Base-by-base conservation (phyloP, 2,113 vertebrate genomes). In the Pogonocichla stellata region DNA sequence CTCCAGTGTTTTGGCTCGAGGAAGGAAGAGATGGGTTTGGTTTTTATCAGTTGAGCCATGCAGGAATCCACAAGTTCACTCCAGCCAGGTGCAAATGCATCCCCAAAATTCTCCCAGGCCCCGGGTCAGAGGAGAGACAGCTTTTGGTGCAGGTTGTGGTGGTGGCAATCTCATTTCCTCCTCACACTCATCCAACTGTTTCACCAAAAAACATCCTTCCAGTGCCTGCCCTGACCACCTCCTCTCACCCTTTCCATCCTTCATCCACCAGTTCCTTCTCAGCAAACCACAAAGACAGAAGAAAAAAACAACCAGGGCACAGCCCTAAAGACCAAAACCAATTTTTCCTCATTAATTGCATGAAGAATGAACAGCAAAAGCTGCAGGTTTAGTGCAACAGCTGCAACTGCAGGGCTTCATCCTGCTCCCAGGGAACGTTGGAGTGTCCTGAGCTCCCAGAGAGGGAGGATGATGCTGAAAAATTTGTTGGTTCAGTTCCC, bases 1-100 rank as follows among this genome's bases (percentile, higher is more conserved):
- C 33, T 19, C 29, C 0, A 0, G 3, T 34, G 31, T 16, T 70
- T 48, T 69, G 71, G 31, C 26, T 79, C 26, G 14, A 53, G 58
- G 74, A 73, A 38, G 43, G 14, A 7, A 12, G 20, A 36, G 33
- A 4, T 40, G 40, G 4, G 48, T 64, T 67, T 62, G 6, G 12
- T 77, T 65, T 1, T 0, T 19, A 20, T 10, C 0, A 0, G 33
- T 4, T 56, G 57, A 83, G 40, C 10, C 43, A 11, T 4, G 16
- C n/a, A 79, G 42, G 40, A 36, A 50, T 12, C 34, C 57, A 64
- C 29, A 33, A 36, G 2, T 12, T 13, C 14, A 2, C 33, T 31
- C 47, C 11, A 17, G 67, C 33, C 60, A 51, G 71, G 1, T 47
- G 20, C 25, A 29, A 31, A 20, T 0, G 0, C 8, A 3, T 34